A percentile compares a stretch with the other conserved stretches of the same genome.
These are phyloP conservation scores for Anguilla marmorata DNA, from an alignment of 2,797 vertebrate species.

Conservation along the genomic window DNA sequence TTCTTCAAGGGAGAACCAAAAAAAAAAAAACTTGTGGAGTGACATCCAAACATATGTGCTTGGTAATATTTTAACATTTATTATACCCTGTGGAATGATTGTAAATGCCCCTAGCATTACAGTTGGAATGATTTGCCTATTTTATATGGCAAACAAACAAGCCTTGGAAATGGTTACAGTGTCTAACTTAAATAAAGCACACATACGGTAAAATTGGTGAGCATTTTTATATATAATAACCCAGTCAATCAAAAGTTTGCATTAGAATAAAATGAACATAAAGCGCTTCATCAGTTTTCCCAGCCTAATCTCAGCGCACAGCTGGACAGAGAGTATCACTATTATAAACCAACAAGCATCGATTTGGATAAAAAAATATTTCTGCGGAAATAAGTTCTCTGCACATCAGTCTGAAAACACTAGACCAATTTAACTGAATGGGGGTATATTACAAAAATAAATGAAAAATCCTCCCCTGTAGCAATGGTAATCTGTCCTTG, in stretches of 20 bases:
- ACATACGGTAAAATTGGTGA: neutral
- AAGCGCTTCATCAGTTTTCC: neutral
- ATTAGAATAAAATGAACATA: neutral
- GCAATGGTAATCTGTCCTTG: neutral
- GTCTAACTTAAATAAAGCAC: neutral
- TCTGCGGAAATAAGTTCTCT: neutral
- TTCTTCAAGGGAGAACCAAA: neutral
- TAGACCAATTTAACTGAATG: neutral
- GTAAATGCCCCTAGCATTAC: neutral
- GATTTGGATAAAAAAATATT: neutral
- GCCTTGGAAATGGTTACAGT: neutral
- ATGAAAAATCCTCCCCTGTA: neutral
- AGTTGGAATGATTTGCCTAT: neutral
- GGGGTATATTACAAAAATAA: neutral
- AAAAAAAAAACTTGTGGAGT: neutral
- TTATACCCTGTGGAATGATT: neutral
- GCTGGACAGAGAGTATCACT: neutral
- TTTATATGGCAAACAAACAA: neutral
- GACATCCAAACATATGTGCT: neutral
- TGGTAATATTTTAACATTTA: neutral
- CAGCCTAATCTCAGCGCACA: neutral
- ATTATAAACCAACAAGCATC: neutral
- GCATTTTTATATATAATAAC: neutral
- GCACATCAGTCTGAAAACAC: neutral
- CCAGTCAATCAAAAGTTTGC: neutral